Conservation (phyloP, 2,888 invertebrate genomes). For the Malthinus seriepunctatus region DNA sequence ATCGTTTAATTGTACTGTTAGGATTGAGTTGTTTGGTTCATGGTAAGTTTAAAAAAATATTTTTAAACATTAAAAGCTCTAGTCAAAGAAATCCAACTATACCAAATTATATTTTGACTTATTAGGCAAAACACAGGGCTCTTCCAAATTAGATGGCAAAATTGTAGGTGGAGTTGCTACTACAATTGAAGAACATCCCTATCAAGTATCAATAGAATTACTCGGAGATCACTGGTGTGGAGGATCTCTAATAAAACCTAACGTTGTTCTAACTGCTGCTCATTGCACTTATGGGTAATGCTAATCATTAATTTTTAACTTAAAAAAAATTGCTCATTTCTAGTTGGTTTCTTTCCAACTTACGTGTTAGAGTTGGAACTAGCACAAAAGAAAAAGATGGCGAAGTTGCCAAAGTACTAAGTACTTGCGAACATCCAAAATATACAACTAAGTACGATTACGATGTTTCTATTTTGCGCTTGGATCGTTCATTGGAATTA, state of each 20-base stretch:
- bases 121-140: not conserved
- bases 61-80: no score
- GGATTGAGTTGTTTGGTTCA: no score
- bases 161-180: constrained; percentile 21
- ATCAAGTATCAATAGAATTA: constrained; percentile 21
- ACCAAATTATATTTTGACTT: no score
- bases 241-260: constrained; percentile 18
- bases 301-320: not conserved
- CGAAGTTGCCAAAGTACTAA: constrained; percentile 2
- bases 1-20: no score
- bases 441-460: constrained; percentile 8
- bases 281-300: constrained; percentile 17
- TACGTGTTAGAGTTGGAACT: constrained; percentile 13
- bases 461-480: constrained; percentile 10
- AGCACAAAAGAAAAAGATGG: constrained; percentile 7
- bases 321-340: no score
- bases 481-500: not conserved
- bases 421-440: not conserved
- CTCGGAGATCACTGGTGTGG: constrained; percentile 21
- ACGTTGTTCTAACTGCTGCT: constrained; percentile 22
- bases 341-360: no score
- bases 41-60: no score
- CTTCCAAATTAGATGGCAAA: constrained; percentile 10
- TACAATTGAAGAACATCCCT: constrained; percentile 20
- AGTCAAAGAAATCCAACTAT: no score